Evolutionary conservation across 2,888 invertebrate genomes (phyloP), one percentile per base, ranked within the genome.

Genomic region (Tethea ocularis): DNA sequence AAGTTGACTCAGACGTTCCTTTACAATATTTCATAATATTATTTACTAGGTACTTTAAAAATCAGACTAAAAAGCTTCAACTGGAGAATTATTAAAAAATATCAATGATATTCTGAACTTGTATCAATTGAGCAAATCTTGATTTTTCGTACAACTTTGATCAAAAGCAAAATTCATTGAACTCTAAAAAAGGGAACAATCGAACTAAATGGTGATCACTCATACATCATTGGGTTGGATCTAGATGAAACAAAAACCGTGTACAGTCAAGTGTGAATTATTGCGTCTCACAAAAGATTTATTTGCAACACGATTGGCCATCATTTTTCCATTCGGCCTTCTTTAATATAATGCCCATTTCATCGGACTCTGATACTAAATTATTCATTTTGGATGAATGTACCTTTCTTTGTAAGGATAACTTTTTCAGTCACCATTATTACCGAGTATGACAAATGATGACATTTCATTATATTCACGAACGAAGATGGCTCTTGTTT

Each of bases 261-360:
- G 41, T 8, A 41, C 17, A 17, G 41, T 38, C 36, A 7, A 46
- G 46, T 8, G 38, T 75, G 75, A 77, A 72, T 68, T 76, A 77
- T 78, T 72, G 46, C 46, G 17, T 41, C 17, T 41, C 41, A 41
- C 41, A 41, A 41, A 80, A 82, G 83, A 84, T 84, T 84, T 83
- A 83, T 77, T 65, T 62, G 66, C 63, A 66, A 61, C 61, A 66
- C 70, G 78, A 82, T 80, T 79, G 75, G 66, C 46, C 64, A 68
- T 60, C 66, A 75, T 75, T 72, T 80, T 77, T 75, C 75, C 67
- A 69, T 66, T 61, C 57, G 61, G 68, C 67, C 65, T 62, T 73
- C 58, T 59, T 66, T 59, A 66, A 64, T 67, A 69, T 66, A 64
- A 66, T 64, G 60, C 64, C 64, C 64, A 57, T 59, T 62, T 52